Conservation (phyloP, 2,888 invertebrate species). For the Agonopterix alstromeriana region DNA sequence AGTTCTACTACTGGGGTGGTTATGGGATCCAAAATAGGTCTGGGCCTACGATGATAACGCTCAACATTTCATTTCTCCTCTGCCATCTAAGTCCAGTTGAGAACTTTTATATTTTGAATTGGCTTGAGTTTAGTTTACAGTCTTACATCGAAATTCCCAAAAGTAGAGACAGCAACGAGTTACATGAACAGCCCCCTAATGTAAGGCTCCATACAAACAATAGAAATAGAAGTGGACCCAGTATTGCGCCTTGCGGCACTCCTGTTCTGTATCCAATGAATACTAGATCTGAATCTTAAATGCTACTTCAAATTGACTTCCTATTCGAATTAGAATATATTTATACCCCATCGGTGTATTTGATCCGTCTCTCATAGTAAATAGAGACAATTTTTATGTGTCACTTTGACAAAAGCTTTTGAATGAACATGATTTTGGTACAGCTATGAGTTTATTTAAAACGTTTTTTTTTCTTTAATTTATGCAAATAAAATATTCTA, state of each 20-base stretch:
- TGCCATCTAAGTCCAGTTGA: too few relatives aligned
- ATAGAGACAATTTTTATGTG: constrained; percentile 2
- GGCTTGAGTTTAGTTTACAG: background rate
- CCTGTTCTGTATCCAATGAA: constrained; percentile 17
- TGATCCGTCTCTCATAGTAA: constrained; percentile 6
- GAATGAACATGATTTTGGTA: too few relatives aligned
- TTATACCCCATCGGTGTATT: constrained; percentile 7
- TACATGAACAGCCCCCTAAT: background rate
- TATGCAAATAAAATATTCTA: too few relatives aligned
- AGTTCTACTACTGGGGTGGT: too few relatives aligned
- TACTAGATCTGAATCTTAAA: constrained; percentile 27
- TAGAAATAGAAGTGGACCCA: constrained; percentile 16
- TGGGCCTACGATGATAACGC: too few relatives aligned
- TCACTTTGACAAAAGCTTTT: too few relatives aligned
- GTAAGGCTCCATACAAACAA: constrained; percentile 27
- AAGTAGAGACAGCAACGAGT: background rate
- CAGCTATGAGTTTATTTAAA: too few relatives aligned
- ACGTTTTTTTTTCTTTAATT: too few relatives aligned
- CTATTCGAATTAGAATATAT: constrained; percentile 15
- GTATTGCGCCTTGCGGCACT: constrained; percentile 22
- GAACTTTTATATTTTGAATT: background rate
- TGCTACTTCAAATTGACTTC: constrained; percentile 20
- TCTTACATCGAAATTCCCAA: background rate
- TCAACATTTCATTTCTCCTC: too few relatives aligned
- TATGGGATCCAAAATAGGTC: too few relatives aligned